Percentiles rank a stretch among this genome's conserved stretches.
phyloP scores from a whole-genome alignment of 2,113 vertebrate species.

The Nyctibius bracteatus region DNA sequence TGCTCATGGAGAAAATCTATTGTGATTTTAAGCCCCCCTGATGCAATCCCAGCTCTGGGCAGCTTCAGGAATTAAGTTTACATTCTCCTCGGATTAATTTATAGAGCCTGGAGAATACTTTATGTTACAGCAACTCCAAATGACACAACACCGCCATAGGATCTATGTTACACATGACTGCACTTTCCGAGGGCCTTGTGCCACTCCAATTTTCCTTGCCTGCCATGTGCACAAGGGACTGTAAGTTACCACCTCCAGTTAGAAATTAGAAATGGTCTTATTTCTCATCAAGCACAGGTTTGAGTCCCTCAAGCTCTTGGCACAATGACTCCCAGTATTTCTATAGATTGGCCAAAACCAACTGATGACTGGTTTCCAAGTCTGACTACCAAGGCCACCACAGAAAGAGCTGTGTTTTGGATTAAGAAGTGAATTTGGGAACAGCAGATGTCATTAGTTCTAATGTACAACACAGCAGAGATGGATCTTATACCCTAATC shows the following conservation, averaged over 20 bases:
- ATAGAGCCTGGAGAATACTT: not conserved
- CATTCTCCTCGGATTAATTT: not conserved
- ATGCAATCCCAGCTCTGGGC: not conserved
- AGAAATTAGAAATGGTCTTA: not conserved
- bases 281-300: no score
- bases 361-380: rapidly evolving
- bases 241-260: not conserved
- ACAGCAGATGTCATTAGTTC: not conserved
- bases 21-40: not conserved
- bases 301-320: not conserved
- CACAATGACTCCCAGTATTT: not conserved
- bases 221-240: not conserved
- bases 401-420: rapidly evolving
- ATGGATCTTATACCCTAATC: rapidly evolving
- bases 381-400: not conserved
- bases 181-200: not conserved
- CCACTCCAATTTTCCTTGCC: not conserved
- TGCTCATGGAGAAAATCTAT: not conserved
- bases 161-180: not conserved
- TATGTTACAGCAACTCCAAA: not conserved
- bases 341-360: not conserved
- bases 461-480: rapidly evolving
- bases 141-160: not conserved
- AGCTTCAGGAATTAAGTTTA: not conserved
- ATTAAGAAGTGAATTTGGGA: not conserved